Evolutionary conservation across 2,113 vertebrate genomes (phyloP).

Genomic region (Hemichromis elongatus): DNA sequence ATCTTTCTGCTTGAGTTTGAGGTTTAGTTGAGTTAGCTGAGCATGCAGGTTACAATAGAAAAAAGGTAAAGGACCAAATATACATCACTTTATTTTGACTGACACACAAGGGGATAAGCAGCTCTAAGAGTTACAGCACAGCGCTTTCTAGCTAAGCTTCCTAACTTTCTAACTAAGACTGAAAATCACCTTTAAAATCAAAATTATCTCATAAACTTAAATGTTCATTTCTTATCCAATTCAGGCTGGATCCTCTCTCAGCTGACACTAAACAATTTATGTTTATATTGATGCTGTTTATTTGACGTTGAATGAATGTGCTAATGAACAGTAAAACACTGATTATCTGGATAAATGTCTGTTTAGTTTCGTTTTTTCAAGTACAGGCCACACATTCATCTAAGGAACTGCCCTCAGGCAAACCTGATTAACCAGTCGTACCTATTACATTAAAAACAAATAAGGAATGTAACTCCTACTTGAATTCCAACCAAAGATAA

Average conservation of each 20-base stretch:
- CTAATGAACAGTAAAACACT: not conserved
- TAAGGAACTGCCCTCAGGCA: not conserved
- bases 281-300: not conserved
- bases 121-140: not conserved
- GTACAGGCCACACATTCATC: no score
- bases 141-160: not conserved
- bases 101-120: not conserved
- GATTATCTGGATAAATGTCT: not conserved
- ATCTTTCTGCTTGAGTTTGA: no score
- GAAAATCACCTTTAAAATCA: not conserved
- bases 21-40: no score
- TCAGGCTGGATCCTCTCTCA: not conserved
- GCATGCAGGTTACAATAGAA: no score
- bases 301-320: not conserved
- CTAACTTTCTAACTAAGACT: not conserved
- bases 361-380: not conserved
- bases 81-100: not conserved
- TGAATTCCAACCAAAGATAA: not conserved
- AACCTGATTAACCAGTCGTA: not conserved
- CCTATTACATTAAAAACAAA: not conserved
- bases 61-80: not conserved
- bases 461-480: not conserved
- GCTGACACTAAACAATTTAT: not conserved
- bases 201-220: not conserved
- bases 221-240: not conserved